Evolutionary conservation across 2,888 invertebrate genomes (phyloP), one percentile per base, ranked within the genome.

Genomic region (Camptogramma bilineatum): DNA sequence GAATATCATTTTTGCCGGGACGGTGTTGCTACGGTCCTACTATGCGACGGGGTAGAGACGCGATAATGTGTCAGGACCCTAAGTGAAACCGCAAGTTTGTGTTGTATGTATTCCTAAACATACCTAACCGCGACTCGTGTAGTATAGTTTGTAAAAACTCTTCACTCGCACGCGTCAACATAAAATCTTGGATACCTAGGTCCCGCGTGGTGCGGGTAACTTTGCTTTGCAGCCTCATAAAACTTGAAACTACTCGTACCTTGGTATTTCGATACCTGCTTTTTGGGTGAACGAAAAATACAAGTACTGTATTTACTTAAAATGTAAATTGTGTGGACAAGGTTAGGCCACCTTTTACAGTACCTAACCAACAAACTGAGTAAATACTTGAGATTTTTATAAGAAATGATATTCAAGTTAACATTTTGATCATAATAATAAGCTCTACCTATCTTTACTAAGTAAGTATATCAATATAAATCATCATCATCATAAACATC

Each of bases 141-240:
- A n/a, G 81, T 83, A 85, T 86, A 87, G 82, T 87, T 86, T 82
- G 84, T 81, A 42, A 80, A 83, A 84, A 64, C 85, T 86, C 82
- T 81, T 39, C 80, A 79, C 74, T 74, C 71, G 76, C 72, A 71
- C 76, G 80, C 79, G 84, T 69, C 79, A 82, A 82, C 80, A 81
- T 82, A 83, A 82, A 82, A 78, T 77, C 70, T 75, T 63, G 75
- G 75, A 84, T 83, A n/a, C n/a, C n/a, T n/a, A 73, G 84, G 78
- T 83, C 86, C 86, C 83, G 68, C 76, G 73, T 70, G 61, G 48
- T 53, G 46, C 63, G 47, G 34, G 53, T 16, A 69, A 64, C 67
- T 66, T 69, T n/a, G 28, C 67, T 66, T 69, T n/a, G 28, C 68
- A 64, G 61, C 72, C 69, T 71, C 73, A 79, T 77, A 76, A 77